phyloP scores from a whole-genome alignment of 2,113 vertebrate genomes.

The Menura novaehollandiae region DNA sequence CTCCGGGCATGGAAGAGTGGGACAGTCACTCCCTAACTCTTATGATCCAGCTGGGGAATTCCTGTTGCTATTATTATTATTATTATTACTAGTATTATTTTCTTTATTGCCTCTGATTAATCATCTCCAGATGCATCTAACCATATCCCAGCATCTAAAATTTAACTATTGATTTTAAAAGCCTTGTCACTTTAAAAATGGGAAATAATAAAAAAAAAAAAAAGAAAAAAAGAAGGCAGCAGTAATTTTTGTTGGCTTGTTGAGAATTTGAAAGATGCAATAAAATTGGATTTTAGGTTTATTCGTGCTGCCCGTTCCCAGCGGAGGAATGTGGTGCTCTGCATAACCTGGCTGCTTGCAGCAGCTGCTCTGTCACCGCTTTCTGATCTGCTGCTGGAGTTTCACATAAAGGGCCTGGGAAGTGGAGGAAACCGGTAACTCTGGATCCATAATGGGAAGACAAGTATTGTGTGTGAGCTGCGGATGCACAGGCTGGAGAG shows the following conservation, averaged over 20 bases:
- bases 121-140: background rate
- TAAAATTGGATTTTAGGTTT: conserved; percentile 37
- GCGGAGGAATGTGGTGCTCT: conserved; percentile 9
- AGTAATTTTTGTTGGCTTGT: conserved; percentile 20
- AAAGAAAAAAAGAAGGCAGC: background rate
- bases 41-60: background rate
- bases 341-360: background rate
- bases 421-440: background rate
- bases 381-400: background rate
- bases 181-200: background rate
- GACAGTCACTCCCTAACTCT: background rate
- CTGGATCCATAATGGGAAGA: background rate
- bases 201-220: background rate
- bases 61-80: background rate
- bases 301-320: background rate
- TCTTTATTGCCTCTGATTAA: background rate
- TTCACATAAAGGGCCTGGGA: background rate
- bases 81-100: background rate
- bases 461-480: background rate
- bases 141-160: background rate
- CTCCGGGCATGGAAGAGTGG: background rate
- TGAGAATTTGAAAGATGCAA: conserved; percentile 51
- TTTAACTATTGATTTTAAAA: background rate
- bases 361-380: background rate
- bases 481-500: background rate